phyloP scores from a whole-genome alignment of 2,888 invertebrate genomes.

The Drosophila ochracea region DNA sequence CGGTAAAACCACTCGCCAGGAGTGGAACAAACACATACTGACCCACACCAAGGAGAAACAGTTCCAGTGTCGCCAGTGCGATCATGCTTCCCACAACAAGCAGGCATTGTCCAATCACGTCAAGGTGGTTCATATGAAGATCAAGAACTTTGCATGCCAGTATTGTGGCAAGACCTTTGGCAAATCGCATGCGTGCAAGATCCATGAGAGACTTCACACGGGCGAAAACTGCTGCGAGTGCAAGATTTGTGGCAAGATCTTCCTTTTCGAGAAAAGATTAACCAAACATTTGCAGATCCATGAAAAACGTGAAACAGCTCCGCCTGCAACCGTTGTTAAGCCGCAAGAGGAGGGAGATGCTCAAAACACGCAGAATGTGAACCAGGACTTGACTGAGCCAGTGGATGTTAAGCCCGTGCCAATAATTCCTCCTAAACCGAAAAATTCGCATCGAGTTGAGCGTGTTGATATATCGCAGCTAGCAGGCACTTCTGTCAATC shows the following conservation, averaged over 20 bases:
- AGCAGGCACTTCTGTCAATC: constrained; percentile 82
- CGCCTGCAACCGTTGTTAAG: constrained; percentile 44
- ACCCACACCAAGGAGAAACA: constrained; percentile 84
- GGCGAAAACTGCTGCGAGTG: constrained; percentile 83
- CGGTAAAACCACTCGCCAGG: constrained; percentile 83
- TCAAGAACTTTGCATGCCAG: constrained; percentile 82
- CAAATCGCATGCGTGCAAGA: constrained; percentile 83
- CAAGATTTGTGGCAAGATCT: constrained; percentile 81
- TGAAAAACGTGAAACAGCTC: constrained; percentile 77
- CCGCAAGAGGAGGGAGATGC: constrained; percentile 35
- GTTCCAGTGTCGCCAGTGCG: constrained; percentile 82
- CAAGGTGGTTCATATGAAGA: constrained; percentile 82
- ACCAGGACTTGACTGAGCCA: constrained; percentile 39
- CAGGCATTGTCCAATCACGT: constrained; percentile 82
- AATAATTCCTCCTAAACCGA: constrained; percentile 71
- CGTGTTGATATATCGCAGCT: constrained; percentile 81
- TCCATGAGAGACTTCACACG: constrained; percentile 82
- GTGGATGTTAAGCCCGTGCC: constrained; percentile 52
- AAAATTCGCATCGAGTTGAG: constrained; percentile 79
- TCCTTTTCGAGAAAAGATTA: constrained; percentile 81
- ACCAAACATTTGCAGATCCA: constrained; percentile 82
- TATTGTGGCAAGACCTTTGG: constrained; percentile 83
- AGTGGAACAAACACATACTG: constrained; percentile 83
- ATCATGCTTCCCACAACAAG: constrained; percentile 83
- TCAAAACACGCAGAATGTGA: constrained; percentile 17